phyloP scores from a whole-genome alignment of 2,888 invertebrate species.

The Digitonthophagus gazella region DNA sequence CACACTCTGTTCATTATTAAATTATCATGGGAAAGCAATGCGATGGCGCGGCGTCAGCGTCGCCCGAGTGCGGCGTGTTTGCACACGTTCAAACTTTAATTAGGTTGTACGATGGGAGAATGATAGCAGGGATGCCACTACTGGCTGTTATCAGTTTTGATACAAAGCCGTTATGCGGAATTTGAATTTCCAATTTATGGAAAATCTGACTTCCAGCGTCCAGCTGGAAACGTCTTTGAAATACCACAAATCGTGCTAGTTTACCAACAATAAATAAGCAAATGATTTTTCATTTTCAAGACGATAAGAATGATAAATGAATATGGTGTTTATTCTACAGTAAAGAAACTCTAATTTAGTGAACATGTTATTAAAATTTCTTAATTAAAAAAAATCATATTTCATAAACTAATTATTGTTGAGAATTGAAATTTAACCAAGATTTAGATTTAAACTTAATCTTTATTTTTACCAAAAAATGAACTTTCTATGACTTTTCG shows the following conservation, averaged over 20 bases:
- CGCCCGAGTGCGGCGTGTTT: not conserved
- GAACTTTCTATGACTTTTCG: no score
- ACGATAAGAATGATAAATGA: not conserved
- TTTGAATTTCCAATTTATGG: not conserved
- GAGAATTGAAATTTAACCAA: no score
- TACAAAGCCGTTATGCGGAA: not conserved
- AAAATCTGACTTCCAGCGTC: not conserved
- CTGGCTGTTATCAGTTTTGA: not conserved
- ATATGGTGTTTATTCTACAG: no score
- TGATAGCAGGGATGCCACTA: not conserved
- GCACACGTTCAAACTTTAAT: slow-evolving; percentile 4
- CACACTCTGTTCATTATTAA: slow-evolving; percentile 40
- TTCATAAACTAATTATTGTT: no score
- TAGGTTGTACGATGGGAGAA: slow-evolving; percentile 4
- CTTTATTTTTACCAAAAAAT: no score
- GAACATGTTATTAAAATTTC: no score
- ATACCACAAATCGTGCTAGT: no score
- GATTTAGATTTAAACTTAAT: no score
- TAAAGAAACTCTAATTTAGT: no score
- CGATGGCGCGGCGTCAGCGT: not conserved
- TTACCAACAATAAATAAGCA: no score
- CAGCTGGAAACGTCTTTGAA: not conserved
- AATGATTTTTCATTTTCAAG: not conserved
- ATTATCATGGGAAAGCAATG: slow-evolving; percentile 21
- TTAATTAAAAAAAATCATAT: no score